phyloP scores from a whole-genome alignment of 2,113 vertebrate species.

The Mustela lutreola region DNA sequence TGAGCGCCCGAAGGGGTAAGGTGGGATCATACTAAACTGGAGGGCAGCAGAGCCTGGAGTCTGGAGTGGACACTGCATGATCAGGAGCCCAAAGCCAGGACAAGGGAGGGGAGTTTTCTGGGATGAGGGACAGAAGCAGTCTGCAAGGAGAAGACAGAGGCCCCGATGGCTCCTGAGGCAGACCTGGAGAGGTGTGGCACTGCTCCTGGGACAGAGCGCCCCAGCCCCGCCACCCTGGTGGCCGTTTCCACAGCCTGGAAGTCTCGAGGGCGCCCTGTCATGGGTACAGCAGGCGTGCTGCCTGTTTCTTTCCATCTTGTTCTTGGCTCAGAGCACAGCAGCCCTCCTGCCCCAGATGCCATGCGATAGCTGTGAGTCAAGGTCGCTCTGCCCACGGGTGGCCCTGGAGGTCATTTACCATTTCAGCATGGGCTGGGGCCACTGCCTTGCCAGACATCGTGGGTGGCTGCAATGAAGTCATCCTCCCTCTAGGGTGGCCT shows the following conservation, averaged over 20 bases:
- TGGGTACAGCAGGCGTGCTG: not conserved
- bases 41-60: not conserved
- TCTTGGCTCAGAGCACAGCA: constrained; percentile 29
- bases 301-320: not conserved
- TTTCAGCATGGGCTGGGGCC: not conserved
- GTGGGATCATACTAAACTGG: not conserved
- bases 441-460: not conserved
- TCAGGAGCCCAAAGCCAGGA: not conserved
- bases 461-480: not conserved
- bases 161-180: accelerated
- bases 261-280: not conserved
- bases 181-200: accelerated
- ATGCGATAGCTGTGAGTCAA: not conserved
- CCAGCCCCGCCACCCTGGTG: accelerated
- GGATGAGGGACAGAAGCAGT: not conserved
- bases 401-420: not conserved
- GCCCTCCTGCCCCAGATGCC: not conserved
- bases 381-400: not conserved
- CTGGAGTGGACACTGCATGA: not conserved
- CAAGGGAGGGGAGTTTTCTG: not conserved
- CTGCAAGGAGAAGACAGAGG: not conserved
- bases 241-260: not conserved
- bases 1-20: not conserved
- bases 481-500: not conserved
- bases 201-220: accelerated